Percentiles rank a stretch among this genome's conserved stretches.
Evolutionary conservation across 2,113 vertebrate genomes (phyloP).

Genomic region (Eolophus roseicapilla): DNA sequence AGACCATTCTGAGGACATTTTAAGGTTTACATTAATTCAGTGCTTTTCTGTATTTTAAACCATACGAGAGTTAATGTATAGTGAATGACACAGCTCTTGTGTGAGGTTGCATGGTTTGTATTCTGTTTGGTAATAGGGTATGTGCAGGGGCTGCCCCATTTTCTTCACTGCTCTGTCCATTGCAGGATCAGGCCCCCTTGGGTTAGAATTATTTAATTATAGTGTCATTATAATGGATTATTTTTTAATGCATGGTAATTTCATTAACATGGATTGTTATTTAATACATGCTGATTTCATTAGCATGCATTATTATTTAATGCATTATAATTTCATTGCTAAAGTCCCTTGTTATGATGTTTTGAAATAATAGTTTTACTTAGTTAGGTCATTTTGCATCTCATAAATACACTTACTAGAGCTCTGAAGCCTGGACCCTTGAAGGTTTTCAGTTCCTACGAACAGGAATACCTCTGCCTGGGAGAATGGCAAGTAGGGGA

Average conservation of each 20-base stretch:
- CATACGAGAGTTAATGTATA: rapidly evolving
- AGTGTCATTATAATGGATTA: background rate
- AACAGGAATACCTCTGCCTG: too few species aligned
- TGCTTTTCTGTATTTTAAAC: background rate
- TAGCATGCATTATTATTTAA: background rate
- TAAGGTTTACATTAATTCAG: background rate
- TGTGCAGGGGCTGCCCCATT: background rate
- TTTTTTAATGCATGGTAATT: background rate
- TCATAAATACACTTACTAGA: background rate
- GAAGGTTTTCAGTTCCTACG: background rate
- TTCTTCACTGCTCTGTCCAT: background rate
- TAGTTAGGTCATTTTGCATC: background rate
- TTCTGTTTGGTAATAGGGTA: background rate
- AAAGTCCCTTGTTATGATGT: background rate
- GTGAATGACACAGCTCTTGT: background rate
- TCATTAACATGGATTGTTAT: background rate
- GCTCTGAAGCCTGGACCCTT: background rate
- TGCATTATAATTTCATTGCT: background rate
- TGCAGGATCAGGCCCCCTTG: background rate
- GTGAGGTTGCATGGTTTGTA: background rate
- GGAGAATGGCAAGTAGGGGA: background rate
- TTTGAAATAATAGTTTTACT: background rate
- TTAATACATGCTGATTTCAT: background rate
- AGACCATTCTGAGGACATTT: background rate
- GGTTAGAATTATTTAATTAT: background rate